Conservation (phyloP, 2,797 vertebrate species). For the Antennarius maculatus region DNA sequence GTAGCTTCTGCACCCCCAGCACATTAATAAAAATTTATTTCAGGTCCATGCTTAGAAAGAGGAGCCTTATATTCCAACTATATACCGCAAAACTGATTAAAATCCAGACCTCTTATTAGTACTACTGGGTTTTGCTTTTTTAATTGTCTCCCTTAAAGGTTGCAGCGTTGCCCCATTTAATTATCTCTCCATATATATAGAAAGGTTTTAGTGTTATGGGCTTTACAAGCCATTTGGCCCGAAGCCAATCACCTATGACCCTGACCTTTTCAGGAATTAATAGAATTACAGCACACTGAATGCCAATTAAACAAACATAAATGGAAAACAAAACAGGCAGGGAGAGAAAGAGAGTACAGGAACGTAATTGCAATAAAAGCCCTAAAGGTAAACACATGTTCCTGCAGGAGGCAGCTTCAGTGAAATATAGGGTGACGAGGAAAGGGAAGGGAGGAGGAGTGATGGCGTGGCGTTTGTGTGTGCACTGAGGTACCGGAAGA, state of each 20-base stretch:
- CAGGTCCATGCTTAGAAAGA: conserved; percentile 10
- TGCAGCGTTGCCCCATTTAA: conserved; percentile 47
- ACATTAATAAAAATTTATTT: conserved; percentile 31
- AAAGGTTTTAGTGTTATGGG: conserved; percentile 40
- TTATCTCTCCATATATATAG: conserved; percentile 45
- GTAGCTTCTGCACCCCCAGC: too few species aligned
- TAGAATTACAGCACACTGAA: conserved; percentile 75
- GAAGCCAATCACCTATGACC: conserved; percentile 73
- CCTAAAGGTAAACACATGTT: conserved; percentile 81
- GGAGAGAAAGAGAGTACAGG: conserved; percentile 52
- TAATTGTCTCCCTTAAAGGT: conserved; percentile 59
- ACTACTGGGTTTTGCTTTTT: conserved; percentile 28
- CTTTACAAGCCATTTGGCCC: conserved; percentile 53
- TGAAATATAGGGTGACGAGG: conserved; percentile 57
- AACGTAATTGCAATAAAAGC: conserved; percentile 75
- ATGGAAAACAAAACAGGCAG: conserved; percentile 69
- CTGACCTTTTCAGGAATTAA: conserved; percentile 78
- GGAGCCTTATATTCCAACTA: conserved; percentile 41
- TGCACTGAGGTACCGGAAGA: conserved; percentile 21
- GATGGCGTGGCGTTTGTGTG: conserved; percentile 26
- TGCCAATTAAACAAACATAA: conserved; percentile 80
- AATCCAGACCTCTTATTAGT: conserved; percentile 25
- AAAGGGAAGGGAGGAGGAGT: conserved; percentile 23
- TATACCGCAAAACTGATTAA: conserved; percentile 54
- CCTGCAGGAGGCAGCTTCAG: conserved; percentile 59